Conservation (phyloP, 2,888 invertebrate species). For the Melanostoma mellinum region DNA sequence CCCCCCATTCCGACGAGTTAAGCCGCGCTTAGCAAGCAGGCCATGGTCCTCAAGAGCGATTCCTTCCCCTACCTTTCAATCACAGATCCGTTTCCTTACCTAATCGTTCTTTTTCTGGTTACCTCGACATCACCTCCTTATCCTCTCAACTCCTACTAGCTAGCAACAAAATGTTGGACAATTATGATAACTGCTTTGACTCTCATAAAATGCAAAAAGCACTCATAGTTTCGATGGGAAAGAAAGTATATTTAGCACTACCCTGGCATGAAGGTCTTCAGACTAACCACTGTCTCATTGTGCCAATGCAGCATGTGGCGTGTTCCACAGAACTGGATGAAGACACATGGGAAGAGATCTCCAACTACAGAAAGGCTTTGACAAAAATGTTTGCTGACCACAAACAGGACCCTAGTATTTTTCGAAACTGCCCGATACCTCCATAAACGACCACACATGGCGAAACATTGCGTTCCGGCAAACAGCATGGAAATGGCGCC, state of each 20-base stretch:
- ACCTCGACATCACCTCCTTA: too few relatives aligned
- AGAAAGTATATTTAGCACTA: constrained; percentile 91
- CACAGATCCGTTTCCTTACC: too few relatives aligned
- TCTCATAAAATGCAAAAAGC: constrained; percentile 91
- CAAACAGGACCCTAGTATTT: constrained; percentile 92
- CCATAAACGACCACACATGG: constrained; percentile 91
- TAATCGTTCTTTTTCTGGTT: too few relatives aligned
- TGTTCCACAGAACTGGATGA: constrained; percentile 94
- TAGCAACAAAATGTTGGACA: constrained; percentile 88
- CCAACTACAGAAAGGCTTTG: constrained; percentile 88
- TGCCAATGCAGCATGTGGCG: constrained; percentile 90
- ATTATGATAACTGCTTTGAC: constrained; percentile 92
- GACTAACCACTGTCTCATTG: constrained; percentile 92
- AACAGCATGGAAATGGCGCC: constrained; percentile 93
- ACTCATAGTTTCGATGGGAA: constrained; percentile 90
- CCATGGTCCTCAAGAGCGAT: too few relatives aligned
- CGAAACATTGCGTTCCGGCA: constrained; percentile 94
- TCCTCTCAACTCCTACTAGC: too few relatives aligned
- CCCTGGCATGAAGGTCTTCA: constrained; percentile 92
- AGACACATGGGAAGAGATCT: constrained; percentile 95
- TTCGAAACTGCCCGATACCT: constrained; percentile 93
- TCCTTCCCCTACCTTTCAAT: too few relatives aligned
- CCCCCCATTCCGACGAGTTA: too few relatives aligned
- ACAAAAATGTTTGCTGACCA: constrained; percentile 89
- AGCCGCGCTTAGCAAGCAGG: too few relatives aligned